A percentile compares a stretch with the other conserved stretches of the same genome.
Conservation (phyloP, 2,113 vertebrate species). For the Argyrosomus japonicus region DNA sequence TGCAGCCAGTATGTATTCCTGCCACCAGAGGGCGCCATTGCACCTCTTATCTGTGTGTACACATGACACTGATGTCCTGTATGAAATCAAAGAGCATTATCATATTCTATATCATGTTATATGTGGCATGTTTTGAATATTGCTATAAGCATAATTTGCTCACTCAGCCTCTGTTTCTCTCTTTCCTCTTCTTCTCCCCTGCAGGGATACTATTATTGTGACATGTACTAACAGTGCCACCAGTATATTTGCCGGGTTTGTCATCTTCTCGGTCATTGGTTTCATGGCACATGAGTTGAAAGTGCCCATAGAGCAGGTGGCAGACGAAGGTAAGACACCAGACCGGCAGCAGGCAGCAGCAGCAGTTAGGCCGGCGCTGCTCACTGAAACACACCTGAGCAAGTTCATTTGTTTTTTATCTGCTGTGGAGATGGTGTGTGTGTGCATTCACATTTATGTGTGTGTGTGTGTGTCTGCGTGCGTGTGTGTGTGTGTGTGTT, state of each 20-base stretch:
- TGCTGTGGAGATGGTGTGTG: neutral
- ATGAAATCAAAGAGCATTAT: neutral
- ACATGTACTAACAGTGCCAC: conserved; percentile 98
- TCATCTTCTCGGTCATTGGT: conserved; percentile 99
- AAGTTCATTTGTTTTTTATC: neutral
- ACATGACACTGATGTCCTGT: neutral
- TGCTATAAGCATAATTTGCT: neutral
- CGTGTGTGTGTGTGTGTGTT: conserved; percentile 45
- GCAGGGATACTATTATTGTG: conserved; percentile 96
- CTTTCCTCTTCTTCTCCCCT: conserved; percentile 48
- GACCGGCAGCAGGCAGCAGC: neutral
- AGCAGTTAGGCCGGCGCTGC: neutral
- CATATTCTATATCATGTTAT: neutral
- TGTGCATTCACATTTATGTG: neutral
- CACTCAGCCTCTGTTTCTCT: neutral
- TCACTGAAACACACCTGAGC: conserved; percentile 14
- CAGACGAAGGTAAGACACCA: conserved; percentile 92
- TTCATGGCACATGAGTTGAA: conserved; percentile 99
- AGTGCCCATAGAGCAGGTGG: conserved; percentile 96
- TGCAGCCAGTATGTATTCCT: conserved; percentile 1
- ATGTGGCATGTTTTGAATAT: conserved; percentile 4
- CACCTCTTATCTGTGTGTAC: neutral
- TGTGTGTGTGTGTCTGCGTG: conserved; percentile 10
- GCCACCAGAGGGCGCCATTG: conserved; percentile 53
- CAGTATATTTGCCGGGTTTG: conserved; percentile 98